Evolutionary conservation across 2,888 invertebrate species (phyloP), one percentile per base, ranked within the genome.

Genomic region (Trichogramma evanescens): DNA sequence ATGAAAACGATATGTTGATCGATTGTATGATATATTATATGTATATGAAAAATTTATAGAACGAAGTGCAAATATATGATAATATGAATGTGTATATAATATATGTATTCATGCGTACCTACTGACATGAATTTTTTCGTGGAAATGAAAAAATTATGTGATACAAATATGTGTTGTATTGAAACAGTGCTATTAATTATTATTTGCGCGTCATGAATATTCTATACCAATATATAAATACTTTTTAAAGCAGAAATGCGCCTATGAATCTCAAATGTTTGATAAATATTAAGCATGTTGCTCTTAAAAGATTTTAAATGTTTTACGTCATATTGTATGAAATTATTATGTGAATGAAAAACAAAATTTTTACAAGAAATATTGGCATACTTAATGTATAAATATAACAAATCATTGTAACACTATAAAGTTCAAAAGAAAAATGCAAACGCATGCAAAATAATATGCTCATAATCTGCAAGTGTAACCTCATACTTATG

Each of bases 241-340:
- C 59, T 49, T 63, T 62, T 46, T 64, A 63, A 58, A 61, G 57
- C 10, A 50, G 58, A 54, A 53, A 58, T 58, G 61, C 65, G 59
- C 64, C 68, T 70, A 67, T 68, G 76, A 76, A 75, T 76, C 75
- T 76, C 75, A 73, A 70, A 67, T 73, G 68, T 74, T 67, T 71
- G 63, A 61, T 63, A 60, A 58, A 26, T 26, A 26, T 26, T 48
- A 54, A 54, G 44, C 39, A 43, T 53, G 56, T 62, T 63, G 58
- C 54, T 50, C 38, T 38, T 46, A 43, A 41, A 54, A 59, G 56
- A 43, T 51, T 49, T 50, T 59, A 54, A 26, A 26, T 26, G 26
- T 26, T 26, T 26, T 26, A 26, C 26, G 26, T 26, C 26, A 26
- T 26, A 26, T 26, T 26, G 26, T 26, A 26, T 26, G 26, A 26